A percentile compares a stretch with the other conserved stretches of the same genome.
phyloP scores from a whole-genome alignment of 2,113 vertebrate species.

The Crotalus tigris region DNA sequence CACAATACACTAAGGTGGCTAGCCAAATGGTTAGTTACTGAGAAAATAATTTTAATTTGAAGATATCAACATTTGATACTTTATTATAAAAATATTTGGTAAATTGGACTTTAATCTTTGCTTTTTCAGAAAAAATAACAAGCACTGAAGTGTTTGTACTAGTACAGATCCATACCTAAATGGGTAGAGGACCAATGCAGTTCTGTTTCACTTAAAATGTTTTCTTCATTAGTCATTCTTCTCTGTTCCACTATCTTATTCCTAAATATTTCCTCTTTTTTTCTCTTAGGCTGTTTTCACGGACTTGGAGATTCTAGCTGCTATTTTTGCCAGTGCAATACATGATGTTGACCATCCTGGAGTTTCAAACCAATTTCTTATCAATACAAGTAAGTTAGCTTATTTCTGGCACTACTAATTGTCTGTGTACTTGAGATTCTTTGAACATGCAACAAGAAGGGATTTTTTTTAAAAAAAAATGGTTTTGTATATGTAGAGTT shows the following conservation, averaged over 20 bases:
- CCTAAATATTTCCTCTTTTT: slow-evolving; percentile 26
- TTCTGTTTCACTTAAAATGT: not conserved
- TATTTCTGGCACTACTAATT: not conserved
- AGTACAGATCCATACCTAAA: not conserved
- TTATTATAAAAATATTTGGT: not conserved
- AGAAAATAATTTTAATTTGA: not conserved
- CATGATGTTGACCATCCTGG: slow-evolving; percentile 98
- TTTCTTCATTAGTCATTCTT: not conserved
- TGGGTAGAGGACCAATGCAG: not conserved
- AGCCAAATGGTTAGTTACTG: not conserved
- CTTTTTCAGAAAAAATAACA: not conserved
- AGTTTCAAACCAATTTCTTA: slow-evolving; percentile 99
- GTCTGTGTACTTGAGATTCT: slow-evolving; percentile 25
- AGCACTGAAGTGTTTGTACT: not conserved
- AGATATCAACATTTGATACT: not conserved
- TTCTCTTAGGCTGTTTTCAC: slow-evolving; percentile 92
- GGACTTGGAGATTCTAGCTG: slow-evolving; percentile 97
- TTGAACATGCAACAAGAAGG: not conserved
- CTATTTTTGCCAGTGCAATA: slow-evolving; percentile 99
- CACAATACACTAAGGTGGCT: not conserved
- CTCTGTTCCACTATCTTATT: not conserved
- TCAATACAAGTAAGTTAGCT: slow-evolving; percentile 94
- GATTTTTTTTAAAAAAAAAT: too few species aligned
- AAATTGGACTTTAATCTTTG: not conserved
- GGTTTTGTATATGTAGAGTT: not conserved